Evolutionary conservation across 1,140 invertebrate genomes (phyloP).

Genomic region (Hypothenemus hampei): DNA sequence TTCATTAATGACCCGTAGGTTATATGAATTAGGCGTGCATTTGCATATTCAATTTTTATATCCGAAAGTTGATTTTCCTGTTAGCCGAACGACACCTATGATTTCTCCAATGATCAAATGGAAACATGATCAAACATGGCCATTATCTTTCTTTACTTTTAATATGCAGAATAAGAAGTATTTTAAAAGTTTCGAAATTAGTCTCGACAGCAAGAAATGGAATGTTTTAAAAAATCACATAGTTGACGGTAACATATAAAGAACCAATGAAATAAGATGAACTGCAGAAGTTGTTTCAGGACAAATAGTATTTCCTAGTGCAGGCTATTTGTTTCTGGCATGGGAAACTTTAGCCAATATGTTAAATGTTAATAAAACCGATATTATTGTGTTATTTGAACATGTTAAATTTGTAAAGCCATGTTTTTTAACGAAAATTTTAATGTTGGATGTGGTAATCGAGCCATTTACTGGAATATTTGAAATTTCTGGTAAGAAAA

Average conservation of each 20-base stretch:
- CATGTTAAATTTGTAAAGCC: background rate
- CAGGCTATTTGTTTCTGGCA: background rate
- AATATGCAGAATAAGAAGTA: background rate
- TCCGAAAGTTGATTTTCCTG: constrained; percentile 52
- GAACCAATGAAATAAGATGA: background rate
- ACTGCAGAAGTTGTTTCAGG: background rate
- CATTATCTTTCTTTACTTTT: background rate
- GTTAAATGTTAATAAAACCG: background rate
- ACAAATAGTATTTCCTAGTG: background rate
- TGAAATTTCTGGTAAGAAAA: background rate
- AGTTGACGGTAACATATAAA: background rate
- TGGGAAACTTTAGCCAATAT: background rate
- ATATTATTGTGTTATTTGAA: background rate
- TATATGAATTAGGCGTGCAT: constrained; percentile 54
- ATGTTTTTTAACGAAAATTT: background rate
- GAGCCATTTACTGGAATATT: background rate
- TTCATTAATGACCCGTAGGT: too few relatives aligned
- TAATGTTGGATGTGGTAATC: background rate
- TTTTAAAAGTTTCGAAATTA: background rate
- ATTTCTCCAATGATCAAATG: background rate
- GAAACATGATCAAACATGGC: background rate
- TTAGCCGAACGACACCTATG: constrained; percentile 53
- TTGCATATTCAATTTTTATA: constrained; percentile 51
- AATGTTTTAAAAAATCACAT: background rate
- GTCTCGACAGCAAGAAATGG: background rate